Evolutionary conservation across 2,888 invertebrate genomes (phyloP).

Genomic region (Spisula subtruncata): DNA sequence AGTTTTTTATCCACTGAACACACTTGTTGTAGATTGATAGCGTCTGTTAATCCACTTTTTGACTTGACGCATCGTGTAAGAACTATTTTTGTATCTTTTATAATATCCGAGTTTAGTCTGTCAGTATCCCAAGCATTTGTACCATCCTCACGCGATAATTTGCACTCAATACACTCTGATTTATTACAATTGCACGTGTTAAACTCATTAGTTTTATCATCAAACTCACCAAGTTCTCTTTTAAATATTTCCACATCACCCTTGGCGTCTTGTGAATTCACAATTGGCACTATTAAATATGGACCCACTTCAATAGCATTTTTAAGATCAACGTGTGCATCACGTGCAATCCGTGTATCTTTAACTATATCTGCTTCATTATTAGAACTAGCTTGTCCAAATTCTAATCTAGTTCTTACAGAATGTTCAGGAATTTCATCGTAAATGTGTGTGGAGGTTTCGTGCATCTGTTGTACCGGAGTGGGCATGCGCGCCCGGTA

Average conservation of each 20-base stretch:
- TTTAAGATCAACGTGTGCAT: constrained; percentile 60
- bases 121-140: constrained; percentile 46
- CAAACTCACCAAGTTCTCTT: constrained; percentile 38
- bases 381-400: constrained; percentile 33
- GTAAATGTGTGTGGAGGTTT: constrained; percentile 69
- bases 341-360: constrained; percentile 45
- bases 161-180: constrained; percentile 36
- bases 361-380: constrained; percentile 68
- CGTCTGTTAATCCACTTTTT: constrained; percentile 51
- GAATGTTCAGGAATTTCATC: constrained; percentile 69
- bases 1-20: constrained; percentile 52
- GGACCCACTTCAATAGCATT: constrained; percentile 73
- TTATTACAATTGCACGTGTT: constrained; percentile 46
- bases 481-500: constrained; percentile 68
- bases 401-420: constrained; percentile 50
- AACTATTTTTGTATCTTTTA: constrained; percentile 66
- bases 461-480: constrained; percentile 60
- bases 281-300: constrained; percentile 70
- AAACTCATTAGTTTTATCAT: constrained; percentile 29
- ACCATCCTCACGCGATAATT: constrained; percentile 3
- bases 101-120: background rate
- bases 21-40: constrained; percentile 47
- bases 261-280: constrained; percentile 54
- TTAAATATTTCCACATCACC: constrained; percentile 72
- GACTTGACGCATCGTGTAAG: constrained; percentile 70